A percentile compares a stretch with the other conserved stretches of the same genome.
phyloP scores from a whole-genome alignment of 2,888 invertebrate species.

The Trissolcus japonicus region DNA sequence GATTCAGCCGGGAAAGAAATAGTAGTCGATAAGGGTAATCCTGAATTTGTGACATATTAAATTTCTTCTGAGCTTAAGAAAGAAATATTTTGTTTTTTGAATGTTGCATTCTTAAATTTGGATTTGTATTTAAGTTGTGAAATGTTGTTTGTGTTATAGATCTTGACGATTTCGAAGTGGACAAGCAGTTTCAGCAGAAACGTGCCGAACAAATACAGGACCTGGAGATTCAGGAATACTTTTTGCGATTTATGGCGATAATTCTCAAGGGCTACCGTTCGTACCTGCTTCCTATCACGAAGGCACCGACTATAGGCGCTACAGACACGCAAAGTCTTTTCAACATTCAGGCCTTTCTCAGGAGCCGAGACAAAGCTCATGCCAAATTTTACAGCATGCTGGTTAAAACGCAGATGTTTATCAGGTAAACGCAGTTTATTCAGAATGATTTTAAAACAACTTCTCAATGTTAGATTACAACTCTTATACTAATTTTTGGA shows the following conservation, averaged over 20 bases:
- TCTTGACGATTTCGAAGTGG: constrained; percentile 72
- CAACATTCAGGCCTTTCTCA: constrained; percentile 92
- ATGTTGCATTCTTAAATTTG: background rate
- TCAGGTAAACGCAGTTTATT: constrained; percentile 72
- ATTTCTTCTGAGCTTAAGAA: no score
- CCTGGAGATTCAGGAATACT: constrained; percentile 97
- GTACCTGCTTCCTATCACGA: constrained; percentile 93
- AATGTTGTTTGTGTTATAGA: constrained; percentile 51
- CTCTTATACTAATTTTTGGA: constrained; percentile 12
- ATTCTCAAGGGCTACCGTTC: constrained; percentile 93
- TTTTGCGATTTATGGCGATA: constrained; percentile 95
- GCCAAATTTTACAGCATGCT: constrained; percentile 92
- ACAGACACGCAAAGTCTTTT: constrained; percentile 97
- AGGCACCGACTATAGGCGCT: constrained; percentile 93
- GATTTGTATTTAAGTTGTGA: background rate
- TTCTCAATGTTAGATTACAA: no score
- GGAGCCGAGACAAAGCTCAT: constrained; percentile 91
- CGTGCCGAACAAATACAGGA: constrained; percentile 87
- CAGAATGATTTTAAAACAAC: no score
- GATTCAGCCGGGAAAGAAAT: constrained; percentile 31
- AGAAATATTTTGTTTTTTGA: no score
- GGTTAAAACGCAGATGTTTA: constrained; percentile 97
- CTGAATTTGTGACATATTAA: background rate
- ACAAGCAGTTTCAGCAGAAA: constrained; percentile 73
- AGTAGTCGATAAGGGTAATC: constrained; percentile 42